Evolutionary conservation across 1,140 invertebrate genomes (phyloP), one percentile per base, ranked within the genome.

Genomic region (Vanessa atalanta): DNA sequence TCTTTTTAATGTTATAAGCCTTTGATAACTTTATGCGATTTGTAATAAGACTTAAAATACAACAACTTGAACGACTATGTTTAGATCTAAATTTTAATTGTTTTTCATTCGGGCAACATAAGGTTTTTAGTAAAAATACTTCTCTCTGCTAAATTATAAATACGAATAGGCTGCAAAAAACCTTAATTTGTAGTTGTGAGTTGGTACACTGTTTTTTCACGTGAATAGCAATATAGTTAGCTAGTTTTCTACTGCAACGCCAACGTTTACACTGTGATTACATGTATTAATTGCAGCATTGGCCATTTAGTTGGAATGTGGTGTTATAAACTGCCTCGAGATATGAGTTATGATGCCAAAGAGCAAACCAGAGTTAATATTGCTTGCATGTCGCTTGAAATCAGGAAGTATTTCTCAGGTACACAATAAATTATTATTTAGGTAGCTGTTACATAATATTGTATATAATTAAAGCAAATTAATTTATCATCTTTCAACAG

Each of bases 261-360:
- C 64, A 66, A 55, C 69, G 69, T 72, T 76, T 76, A 70, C 71
- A 55, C 73, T 76, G 61, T 72, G 74, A 76, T 76, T 76, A 76
- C 70, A 76, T 66, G 65, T 76, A 76, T 75, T 76, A 76, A 76
- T 76, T 76, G 74, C 65, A 61, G 74, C 63, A 76, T 71, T 76
- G 65, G 70, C 70, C 70, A 76, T 72, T 76, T 76, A 76, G 69
- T 64, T 72, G 76, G 69, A 75, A 78, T 78, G 69, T 74, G 60
- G 65, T 72, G 68, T 74, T 78, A 67, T 67, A 73, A 77, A 73
- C 71, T 68, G 70, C 73, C 64, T 70, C 69, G 64, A 79, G 68
- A 76, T 76, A 79, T 79, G 63, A 76, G 47, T 76, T 79, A 79
- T 76, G 77, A 70, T 74, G 75, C 64, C 72, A 76, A 76, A 76